Evolutionary conservation across 2,888 invertebrate species (phyloP), one percentile per base, ranked within the genome.

Genomic region (Malthinus flaveolus): DNA sequence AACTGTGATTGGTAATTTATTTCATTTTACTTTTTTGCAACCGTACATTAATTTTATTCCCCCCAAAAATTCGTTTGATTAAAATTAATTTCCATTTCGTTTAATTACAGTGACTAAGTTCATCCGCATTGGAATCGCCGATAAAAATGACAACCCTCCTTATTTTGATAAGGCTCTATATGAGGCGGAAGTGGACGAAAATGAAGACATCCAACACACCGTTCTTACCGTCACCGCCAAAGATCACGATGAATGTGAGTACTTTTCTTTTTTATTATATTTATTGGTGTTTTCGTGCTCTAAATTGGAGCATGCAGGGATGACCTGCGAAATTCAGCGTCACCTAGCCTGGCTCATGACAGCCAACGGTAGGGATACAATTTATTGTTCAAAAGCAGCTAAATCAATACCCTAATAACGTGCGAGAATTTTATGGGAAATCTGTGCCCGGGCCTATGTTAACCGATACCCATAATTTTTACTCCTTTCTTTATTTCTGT

Each of bases 131-230:
- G 95, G 94, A 73, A 96, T 98, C 77, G 95, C 95, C 71, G 98
- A 99, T 84, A 97, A 96, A 84, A 99, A 99, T 88, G 99, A 99
- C 86, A 98, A 99, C 83, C 95, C 96, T 64, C 98, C 98, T 65
- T 94, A 94, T 82, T 98, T 99, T 84, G 95, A 95, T 84, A 96
- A 96, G 82, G 91, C 91, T 74, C 85, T 95, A 73, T 96, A 97
- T 82, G 94, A 95, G 82, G 96, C 97, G 73, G 95, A 95, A 81
- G 96, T 97, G 75, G 95, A 96, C 82, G 97, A 97, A 80, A 96
- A 97, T 86, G 95, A 96, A 81, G 95, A 96, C 77, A 95, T 95
- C 75, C 95, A 95, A 75, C 95, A 96, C 79, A 95, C 96, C 63
- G 95, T 96, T 47, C 93, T 97, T 79, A 95, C 95, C 68, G 97